These are phyloP conservation scores for Ennomos fuscantarius DNA, from an alignment of 2,888 invertebrate genomes.

Conservation along the genomic window DNA sequence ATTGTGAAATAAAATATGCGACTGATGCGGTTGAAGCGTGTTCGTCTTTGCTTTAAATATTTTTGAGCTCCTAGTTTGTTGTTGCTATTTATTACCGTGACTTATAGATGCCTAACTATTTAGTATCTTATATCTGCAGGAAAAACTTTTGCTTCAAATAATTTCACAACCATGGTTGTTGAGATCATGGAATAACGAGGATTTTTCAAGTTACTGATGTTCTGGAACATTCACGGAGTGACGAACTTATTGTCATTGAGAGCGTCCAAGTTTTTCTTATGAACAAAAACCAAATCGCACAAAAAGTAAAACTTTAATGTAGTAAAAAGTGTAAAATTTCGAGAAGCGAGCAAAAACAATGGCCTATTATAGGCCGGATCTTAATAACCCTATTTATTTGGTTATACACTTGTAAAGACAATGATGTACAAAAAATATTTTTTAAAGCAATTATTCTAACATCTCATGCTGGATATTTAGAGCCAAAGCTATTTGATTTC, in stretches of 20 bases:
- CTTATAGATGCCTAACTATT: no score
- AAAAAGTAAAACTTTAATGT: conserved; percentile 29
- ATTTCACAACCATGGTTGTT: no score
- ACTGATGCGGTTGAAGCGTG: no score
- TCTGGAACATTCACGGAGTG: conserved; percentile 2
- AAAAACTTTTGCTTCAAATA: no score
- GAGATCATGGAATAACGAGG: background rate
- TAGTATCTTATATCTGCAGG: no score
- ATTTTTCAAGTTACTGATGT: background rate
- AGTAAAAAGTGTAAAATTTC: conserved; percentile 26
- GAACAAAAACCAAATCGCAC: conserved; percentile 19
- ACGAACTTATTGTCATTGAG: conserved; percentile 17
- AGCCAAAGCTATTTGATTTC: background rate
- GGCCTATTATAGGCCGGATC: conserved; percentile 16
- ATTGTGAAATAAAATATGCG: no score
- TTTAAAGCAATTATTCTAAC: no score
- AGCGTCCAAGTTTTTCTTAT: conserved; percentile 16
- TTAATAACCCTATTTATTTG: conserved; percentile 11
- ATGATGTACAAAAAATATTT: background rate
- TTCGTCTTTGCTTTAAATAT: no score
- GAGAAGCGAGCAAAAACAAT: conserved; percentile 23
- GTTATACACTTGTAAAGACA: conserved; percentile 23
- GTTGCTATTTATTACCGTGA: no score
- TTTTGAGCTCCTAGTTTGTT: no score
- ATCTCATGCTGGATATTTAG: no score